Percentiles rank a stretch among this genome's conserved stretches.
Evolutionary conservation across 1,140 invertebrate genomes (phyloP).

Genomic region (Drosophila repleta): DNA sequence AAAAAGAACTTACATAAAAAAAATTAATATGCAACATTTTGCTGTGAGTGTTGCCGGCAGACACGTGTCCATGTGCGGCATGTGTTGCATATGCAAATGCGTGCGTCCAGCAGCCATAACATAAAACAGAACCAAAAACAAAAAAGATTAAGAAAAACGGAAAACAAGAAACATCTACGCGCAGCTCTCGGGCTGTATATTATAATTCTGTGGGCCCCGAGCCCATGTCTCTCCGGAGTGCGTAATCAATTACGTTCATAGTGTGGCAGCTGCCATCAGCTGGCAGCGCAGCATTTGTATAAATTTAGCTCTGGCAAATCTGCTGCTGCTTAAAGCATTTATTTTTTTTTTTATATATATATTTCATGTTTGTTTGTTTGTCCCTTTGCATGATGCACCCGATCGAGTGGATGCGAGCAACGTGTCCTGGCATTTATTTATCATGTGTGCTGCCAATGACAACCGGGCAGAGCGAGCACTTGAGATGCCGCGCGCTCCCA

Average conservation of each 20-base stretch:
- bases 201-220: slow-evolving; percentile 24
- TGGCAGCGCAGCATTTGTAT: slow-evolving; percentile 51
- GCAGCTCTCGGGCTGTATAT: slow-evolving; percentile 18
- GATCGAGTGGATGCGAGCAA: slow-evolving; percentile 26
- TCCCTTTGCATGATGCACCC: slow-evolving; percentile 22
- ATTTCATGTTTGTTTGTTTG: not conserved
- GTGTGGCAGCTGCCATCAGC: slow-evolving; percentile 44
- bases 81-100: slow-evolving; percentile 69
- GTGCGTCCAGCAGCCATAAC: slow-evolving; percentile 8
- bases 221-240: slow-evolving; percentile 28
- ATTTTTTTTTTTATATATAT: not conserved
- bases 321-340: not conserved
- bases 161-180: not conserved
- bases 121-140: not conserved
- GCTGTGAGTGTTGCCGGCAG: slow-evolving; percentile 46
- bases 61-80: slow-evolving; percentile 49
- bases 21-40: slow-evolving; percentile 74
- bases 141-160: not conserved
- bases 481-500: slow-evolving; percentile 2
- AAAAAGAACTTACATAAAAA: slow-evolving; percentile 46
- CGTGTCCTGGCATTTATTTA: slow-evolving; percentile 31
- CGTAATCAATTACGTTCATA: slow-evolving; percentile 61
- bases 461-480: slow-evolving; percentile 14
- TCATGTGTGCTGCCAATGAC: slow-evolving; percentile 42
- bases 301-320: slow-evolving; percentile 47